Conservation (phyloP, 2,113 vertebrate species). For the Alaudala cheleensis region DNA sequence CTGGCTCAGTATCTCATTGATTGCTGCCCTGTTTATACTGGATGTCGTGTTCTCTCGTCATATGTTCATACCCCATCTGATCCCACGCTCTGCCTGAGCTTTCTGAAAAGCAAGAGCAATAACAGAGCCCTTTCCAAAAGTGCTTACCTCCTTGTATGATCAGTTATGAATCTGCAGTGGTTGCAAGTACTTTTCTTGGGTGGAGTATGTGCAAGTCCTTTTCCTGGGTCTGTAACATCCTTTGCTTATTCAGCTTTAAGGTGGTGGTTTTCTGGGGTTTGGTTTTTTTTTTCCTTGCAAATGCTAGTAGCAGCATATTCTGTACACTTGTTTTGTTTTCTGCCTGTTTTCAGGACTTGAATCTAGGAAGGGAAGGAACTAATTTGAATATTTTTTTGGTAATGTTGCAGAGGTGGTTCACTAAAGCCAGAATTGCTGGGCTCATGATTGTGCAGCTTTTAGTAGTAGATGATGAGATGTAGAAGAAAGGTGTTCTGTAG, state of each 20-base stretch:
- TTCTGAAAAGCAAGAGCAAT: background rate
- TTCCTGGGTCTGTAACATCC: background rate
- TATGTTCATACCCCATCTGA: background rate
- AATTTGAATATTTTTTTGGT: background rate
- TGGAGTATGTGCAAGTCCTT: background rate
- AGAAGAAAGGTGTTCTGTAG: background rate
- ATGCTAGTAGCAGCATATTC: background rate
- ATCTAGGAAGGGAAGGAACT: background rate
- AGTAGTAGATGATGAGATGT: background rate
- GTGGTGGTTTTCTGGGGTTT: background rate
- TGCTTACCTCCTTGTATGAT: background rate
- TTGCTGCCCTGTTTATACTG: background rate
- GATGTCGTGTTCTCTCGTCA: background rate
- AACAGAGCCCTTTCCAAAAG: background rate
- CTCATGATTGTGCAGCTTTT: background rate
- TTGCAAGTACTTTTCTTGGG: background rate
- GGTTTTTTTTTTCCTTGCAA: background rate
- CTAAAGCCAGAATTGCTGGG: background rate
- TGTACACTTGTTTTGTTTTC: background rate
- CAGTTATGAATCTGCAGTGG: background rate
- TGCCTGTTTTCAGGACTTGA: background rate
- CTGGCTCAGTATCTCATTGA: background rate
- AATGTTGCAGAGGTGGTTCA: background rate
- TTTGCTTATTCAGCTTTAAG: background rate
- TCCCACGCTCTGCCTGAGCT: background rate